Evolutionary conservation across 2,888 invertebrate genomes (phyloP), one percentile per base, ranked within the genome.

Genomic region (Cosmorhoe ocellata): DNA sequence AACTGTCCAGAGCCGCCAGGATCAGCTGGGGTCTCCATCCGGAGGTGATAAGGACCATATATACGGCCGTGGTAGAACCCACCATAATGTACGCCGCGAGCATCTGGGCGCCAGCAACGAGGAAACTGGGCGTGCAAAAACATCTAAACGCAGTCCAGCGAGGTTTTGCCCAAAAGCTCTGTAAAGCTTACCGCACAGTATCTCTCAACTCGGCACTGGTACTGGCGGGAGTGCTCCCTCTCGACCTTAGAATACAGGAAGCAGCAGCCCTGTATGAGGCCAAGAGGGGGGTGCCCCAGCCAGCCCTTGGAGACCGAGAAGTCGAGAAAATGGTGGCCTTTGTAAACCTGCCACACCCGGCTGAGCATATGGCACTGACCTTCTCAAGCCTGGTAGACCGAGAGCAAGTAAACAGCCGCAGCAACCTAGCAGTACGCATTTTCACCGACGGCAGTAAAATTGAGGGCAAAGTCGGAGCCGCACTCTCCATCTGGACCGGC

Each of bases 21-120:
- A n/a, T 28, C 27, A 39, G 39, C 28, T 53, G 34, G 28, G 51
- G 51, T 43, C 54, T 50, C 34, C 52, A 56, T 41, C 52, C 56
- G 39, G 50, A 34, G 22, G 49, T 49, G 45, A 47, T 50, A 44
- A 51, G 44, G 34, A 47, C 43, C 39, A 41, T 39, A 46, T 40
- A 44, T 8, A 32, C 32, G 3, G 32, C 32, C 1, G 8, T 13
- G 0, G 13, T 32, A 0, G 32, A 32, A 32, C 32, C 32, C 0
- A 8, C 13, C 8, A 8, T 32, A 3, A 7, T 32, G 13, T 32
- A 32, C 2, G 32, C 32, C 0, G 32, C 32, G 0, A 13, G 32
- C 2, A 13, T 13, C 1, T 32, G 32, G 32, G 32, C 13, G 4
- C 9, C 11, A 13, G 49, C 54, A 12, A 27, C 38, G 9, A 7